Evolutionary conservation across 1,140 invertebrate species (phyloP).

Genomic region (Bursaphelenchus mucronatus): DNA sequence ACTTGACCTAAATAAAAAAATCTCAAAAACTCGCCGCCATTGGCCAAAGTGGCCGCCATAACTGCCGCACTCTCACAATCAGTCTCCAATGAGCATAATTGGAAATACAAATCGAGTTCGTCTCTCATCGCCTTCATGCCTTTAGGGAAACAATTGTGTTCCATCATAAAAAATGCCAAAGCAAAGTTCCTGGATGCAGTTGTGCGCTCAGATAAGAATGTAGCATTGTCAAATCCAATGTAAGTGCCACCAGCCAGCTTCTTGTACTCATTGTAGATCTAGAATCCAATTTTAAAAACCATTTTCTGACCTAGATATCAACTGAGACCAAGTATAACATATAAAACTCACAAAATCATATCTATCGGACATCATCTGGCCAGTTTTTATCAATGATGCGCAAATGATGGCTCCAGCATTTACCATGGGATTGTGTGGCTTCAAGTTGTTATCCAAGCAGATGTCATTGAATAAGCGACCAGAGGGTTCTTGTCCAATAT

Average conservation of each 20-base stretch:
- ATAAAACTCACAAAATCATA: slow-evolving; percentile 53
- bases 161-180: slow-evolving; percentile 92
- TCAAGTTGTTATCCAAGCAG: slow-evolving; percentile 87
- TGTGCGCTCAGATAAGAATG: slow-evolving; percentile 84
- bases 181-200: slow-evolving; percentile 94
- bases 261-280: slow-evolving; percentile 22
- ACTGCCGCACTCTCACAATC: slow-evolving; percentile 84
- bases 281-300: slow-evolving; percentile 61
- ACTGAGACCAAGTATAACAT: too few relatives aligned
- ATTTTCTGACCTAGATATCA: neutral
- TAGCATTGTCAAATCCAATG: slow-evolving; percentile 47
- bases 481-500: slow-evolving; percentile 82
- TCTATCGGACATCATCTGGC: slow-evolving; percentile 42
- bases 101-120: slow-evolving; percentile 94
- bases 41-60: slow-evolving; percentile 89
- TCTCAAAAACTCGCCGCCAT: slow-evolving; percentile 68
- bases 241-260: slow-evolving; percentile 32
- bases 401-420: slow-evolving; percentile 94
- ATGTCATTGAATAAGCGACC: slow-evolving; percentile 93
- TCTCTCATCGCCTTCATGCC: slow-evolving; percentile 66
- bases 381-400: slow-evolving; percentile 75
- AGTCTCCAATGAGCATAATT: slow-evolving; percentile 89
- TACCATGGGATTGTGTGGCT: slow-evolving; percentile 97
- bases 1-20: too few relatives aligned
- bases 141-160: slow-evolving; percentile 67